Base-by-base conservation (phyloP, 2,888 invertebrate species). In the Hypolimnas misippus region DNA sequence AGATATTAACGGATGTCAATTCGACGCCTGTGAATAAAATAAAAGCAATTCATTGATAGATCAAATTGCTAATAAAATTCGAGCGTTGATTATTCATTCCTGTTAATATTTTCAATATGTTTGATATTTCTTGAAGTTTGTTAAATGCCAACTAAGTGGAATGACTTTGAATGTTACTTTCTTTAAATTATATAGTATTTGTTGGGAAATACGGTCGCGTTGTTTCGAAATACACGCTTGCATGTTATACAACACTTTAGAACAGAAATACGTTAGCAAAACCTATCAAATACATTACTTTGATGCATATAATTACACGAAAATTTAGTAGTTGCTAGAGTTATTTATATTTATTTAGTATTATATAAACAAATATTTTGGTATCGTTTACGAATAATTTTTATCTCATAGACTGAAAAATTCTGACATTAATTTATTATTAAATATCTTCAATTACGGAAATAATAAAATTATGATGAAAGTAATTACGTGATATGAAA, bases 1-100 rank as follows among this genome's bases (percentile, higher is more conserved):
- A 35, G n/a, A 35, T 12, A 35, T 35, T 35, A 10, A 10, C 35
- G 35, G n/a, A 31, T 19, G 14, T 38, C n/a, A 10, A 25, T 25
- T n/a, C n/a, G 19, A 38, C 58, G 58, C 59, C 59, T 59, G 29
- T 19, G 2, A 25, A 35, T n/a, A 59, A 53, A 42, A 12, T 35
- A 44, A n/a, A 16, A 21, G 59, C 59, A 59, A 21, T 16, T n/a
- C n/a, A 16, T 1, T 2, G 3, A 53, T n/a, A 17, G 7, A 53
- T 21, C 4, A 0, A 21, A 29, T 53, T 59, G 59, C 21, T 46
- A 46, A 17, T 19, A 21, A 21, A 0, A 46, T 40, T 40, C 16
- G 1, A 14, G 14, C n/a, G 16, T 25, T 2, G 25, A 25, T 25
- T 25, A 25, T 25, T 3, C 2, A 25, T 25, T 25, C 25, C 25